Conservation (phyloP, 2,888 invertebrate genomes). For the Caenorhabditis sinica region DNA sequence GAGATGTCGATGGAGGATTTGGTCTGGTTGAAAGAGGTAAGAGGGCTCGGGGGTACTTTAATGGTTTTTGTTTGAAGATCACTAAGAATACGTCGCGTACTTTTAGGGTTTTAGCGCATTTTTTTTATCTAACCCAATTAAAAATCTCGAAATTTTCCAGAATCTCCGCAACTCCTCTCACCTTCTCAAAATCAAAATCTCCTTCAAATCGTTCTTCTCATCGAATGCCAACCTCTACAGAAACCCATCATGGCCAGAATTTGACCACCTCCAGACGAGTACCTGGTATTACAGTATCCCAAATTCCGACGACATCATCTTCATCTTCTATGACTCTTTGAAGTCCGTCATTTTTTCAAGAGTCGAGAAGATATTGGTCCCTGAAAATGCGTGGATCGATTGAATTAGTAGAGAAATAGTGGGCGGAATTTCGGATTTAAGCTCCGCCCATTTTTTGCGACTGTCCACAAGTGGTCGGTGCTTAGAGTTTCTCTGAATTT, state of each 20-base stretch:
- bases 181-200: neutral
- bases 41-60: too few relatives aligned
- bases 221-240: neutral
- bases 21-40: neutral
- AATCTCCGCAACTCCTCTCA: neutral
- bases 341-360: neutral
- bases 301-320: neutral
- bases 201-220: neutral
- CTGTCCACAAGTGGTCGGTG: too few relatives aligned
- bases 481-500: too few relatives aligned
- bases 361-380: neutral
- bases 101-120: too few relatives aligned
- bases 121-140: too few relatives aligned
- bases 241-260: neutral
- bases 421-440: too few relatives aligned
- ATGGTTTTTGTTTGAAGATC: too few relatives aligned
- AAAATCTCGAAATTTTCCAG: too few relatives aligned
- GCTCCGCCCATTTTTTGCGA: too few relatives aligned
- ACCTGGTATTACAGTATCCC: neutral
- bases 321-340: neutral
- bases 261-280: neutral
- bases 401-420: neutral
- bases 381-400: neutral
- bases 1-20: neutral
- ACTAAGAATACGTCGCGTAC: too few relatives aligned